phyloP scores from a whole-genome alignment of 2,888 invertebrate species.

The Pseudococcus longispinus region DNA sequence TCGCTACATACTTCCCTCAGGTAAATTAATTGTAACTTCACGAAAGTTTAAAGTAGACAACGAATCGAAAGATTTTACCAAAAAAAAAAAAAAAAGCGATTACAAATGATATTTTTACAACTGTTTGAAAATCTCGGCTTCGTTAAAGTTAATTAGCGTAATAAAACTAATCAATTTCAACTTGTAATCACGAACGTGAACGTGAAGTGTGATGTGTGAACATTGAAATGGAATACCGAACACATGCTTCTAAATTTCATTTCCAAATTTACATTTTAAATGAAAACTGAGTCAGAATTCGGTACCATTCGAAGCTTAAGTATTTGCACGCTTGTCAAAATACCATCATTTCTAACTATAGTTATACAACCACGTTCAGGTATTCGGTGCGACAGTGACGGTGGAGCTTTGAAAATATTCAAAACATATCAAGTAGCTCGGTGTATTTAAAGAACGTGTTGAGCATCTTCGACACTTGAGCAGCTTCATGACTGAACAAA shows the following conservation, averaged over 20 bases:
- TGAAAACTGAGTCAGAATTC: not conserved
- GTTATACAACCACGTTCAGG: not conserved
- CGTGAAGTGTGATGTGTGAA: not conserved
- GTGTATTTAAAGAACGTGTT: not conserved
- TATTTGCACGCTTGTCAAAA: conserved; percentile 18
- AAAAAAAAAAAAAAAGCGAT: too few species aligned
- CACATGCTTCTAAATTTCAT: not conserved
- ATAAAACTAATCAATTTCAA: not conserved
- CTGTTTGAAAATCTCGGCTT: not conserved
- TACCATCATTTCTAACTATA: not conserved
- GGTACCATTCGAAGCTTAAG: not conserved
- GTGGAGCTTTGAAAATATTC: not conserved
- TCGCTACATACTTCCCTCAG: too few species aligned
- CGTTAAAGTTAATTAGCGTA: not conserved
- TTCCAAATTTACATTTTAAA: not conserved
- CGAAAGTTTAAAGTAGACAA: too few species aligned
- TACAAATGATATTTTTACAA: too few species aligned
- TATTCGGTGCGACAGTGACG: not conserved
- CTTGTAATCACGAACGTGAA: not conserved
- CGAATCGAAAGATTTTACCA: too few species aligned
- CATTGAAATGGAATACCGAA: not conserved
- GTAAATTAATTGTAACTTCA: too few species aligned
- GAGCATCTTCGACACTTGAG: not conserved
- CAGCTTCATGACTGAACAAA: too few species aligned
- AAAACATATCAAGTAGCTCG: not conserved